These are phyloP conservation scores for Pseudococcus longispinus DNA, from an alignment of 2,888 invertebrate genomes.

Conservation along the genomic window DNA sequence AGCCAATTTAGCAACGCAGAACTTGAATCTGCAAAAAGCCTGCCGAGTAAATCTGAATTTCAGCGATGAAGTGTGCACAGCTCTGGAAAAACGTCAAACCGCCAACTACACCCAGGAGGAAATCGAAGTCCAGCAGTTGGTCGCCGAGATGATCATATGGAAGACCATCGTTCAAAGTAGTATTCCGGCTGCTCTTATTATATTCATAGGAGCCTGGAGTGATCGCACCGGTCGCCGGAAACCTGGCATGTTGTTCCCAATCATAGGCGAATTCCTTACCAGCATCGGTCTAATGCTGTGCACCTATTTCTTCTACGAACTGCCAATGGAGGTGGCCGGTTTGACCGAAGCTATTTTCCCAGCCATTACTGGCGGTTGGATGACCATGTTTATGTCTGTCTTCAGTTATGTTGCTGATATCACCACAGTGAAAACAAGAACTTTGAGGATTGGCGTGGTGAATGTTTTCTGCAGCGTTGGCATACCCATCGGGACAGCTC, in stretches of 20 bases:
- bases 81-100: conserved; percentile 76
- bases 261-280: conserved; percentile 80
- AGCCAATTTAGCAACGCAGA: conserved; percentile 81
- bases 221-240: conserved; percentile 72
- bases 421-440: conserved; percentile 82
- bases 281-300: conserved; percentile 79
- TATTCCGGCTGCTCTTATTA: conserved; percentile 79
- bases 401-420: conserved; percentile 90
- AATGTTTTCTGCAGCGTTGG: conserved; percentile 89
- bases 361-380: conserved; percentile 84
- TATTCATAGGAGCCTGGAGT: conserved; percentile 78
- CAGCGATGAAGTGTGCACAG: conserved; percentile 76
- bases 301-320: conserved; percentile 78
- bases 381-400: conserved; percentile 88
- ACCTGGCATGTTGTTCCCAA: conserved; percentile 83
- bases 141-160: conserved; percentile 84
- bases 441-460: conserved; percentile 83
- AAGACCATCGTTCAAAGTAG: conserved; percentile 84
- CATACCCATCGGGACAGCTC: conserved; percentile 86
- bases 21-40: conserved; percentile 84
- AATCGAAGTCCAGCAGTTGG: conserved; percentile 73
- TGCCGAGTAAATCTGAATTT: conserved; percentile 82
- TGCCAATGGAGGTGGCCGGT: conserved; percentile 79
- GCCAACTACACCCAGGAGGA: conserved; percentile 71
- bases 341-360: conserved; percentile 83